phyloP scores from a whole-genome alignment of 2,113 vertebrate species.

The Centropus unirufus region DNA sequence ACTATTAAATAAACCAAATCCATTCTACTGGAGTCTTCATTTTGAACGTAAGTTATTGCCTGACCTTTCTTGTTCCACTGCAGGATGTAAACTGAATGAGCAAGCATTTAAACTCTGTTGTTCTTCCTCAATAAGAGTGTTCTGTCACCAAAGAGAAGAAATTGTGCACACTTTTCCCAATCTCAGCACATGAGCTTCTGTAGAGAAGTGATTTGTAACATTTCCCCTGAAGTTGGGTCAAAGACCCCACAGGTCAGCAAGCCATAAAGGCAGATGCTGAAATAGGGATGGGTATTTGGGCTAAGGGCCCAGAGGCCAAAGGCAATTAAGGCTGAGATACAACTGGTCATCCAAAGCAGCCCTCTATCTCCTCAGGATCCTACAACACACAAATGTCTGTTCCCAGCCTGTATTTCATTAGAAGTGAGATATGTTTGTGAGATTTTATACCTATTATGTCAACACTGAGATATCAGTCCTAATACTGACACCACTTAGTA shows the following conservation, averaged over 20 bases:
- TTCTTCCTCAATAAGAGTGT: neutral
- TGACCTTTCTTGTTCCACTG: slow-evolving; percentile 44
- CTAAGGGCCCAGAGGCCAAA: neutral
- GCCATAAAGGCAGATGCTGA: neutral
- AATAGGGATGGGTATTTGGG: neutral
- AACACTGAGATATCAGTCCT: neutral
- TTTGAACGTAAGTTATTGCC: slow-evolving; percentile 25
- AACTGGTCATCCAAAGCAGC: neutral
- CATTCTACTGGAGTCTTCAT: slow-evolving; percentile 15
- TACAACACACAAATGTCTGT: neutral
- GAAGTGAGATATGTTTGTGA: neutral
- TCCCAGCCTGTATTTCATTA: neutral
- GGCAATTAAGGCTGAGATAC: neutral
- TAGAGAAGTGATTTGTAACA: neutral
- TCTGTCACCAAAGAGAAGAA: neutral
- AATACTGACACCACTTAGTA: neutral
- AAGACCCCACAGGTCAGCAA: neutral
- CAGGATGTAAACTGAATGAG: neutral
- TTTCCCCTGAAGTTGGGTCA: neutral
- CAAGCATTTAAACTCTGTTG: neutral
- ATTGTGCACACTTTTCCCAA: neutral
- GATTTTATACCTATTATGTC: neutral
- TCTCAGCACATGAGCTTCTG: neutral
- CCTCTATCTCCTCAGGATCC: neutral
- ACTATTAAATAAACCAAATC: slow-evolving; percentile 46